A percentile compares a stretch with the other conserved stretches of the same genome.
Conservation (phyloP, 2,113 vertebrate species). For the Ginglymostoma cirratum region DNA sequence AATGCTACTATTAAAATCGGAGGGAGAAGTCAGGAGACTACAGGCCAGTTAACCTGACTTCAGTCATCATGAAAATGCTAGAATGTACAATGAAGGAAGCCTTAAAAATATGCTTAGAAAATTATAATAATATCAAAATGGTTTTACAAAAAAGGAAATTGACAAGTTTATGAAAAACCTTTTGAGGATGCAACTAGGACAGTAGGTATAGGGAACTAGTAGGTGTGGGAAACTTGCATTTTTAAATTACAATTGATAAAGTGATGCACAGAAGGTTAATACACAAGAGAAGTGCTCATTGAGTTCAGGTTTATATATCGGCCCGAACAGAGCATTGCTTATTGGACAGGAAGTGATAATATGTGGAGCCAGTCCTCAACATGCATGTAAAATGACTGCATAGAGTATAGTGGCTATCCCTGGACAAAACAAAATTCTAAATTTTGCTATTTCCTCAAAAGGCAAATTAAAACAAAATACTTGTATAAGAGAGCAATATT, state of each 20-base stretch:
- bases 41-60: background rate
- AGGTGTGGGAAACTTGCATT: background rate
- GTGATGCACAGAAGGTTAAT: background rate
- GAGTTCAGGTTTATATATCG: background rate
- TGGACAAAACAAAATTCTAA: background rate
- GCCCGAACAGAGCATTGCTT: background rate
- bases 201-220: background rate
- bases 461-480: background rate
- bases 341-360: background rate
- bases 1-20: background rate
- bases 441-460: background rate
- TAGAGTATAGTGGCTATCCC: background rate
- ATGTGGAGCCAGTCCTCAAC: background rate
- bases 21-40: background rate
- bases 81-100: background rate
- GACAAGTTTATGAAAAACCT: background rate
- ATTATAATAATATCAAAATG: background rate
- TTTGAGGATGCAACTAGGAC: background rate
- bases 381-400: background rate
- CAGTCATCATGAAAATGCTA: background rate
- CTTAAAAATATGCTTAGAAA: background rate
- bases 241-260: background rate
- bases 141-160: background rate
- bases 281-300: background rate
- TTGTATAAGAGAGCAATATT: background rate